phyloP scores from a whole-genome alignment of 2,888 invertebrate species.

The Scaptomyza cyrtandrae region DNA sequence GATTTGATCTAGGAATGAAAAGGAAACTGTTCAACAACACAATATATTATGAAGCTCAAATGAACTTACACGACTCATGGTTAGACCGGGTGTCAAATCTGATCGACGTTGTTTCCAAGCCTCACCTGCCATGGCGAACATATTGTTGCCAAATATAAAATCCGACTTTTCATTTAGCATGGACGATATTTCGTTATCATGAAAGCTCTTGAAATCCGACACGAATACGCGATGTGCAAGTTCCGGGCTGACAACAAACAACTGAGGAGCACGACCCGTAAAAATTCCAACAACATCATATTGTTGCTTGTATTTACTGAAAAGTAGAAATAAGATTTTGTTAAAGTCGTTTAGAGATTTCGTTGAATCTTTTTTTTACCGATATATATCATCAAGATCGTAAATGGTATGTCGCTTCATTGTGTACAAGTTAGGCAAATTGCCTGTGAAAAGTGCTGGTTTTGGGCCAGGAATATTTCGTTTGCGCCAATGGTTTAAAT shows the following conservation, averaged over 20 bases:
- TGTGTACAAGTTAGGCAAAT: conserved; percentile 69
- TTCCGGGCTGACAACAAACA: conserved; percentile 82
- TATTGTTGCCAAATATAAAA: conserved; percentile 85
- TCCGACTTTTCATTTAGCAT: conserved; percentile 84
- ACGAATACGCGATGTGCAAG: conserved; percentile 82
- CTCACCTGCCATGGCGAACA: conserved; percentile 85
- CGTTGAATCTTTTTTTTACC: conserved; percentile 62
- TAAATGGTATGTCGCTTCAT: conserved; percentile 73
- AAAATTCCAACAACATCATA: conserved; percentile 84
- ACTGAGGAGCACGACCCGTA: conserved; percentile 74
- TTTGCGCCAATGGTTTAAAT: conserved; percentile 83
- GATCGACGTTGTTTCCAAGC: conserved; percentile 85
- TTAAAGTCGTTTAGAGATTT: too few species aligned
- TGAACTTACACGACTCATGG: conserved; percentile 84
- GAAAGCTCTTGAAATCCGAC: conserved; percentile 83
- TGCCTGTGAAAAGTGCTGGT: conserved; percentile 82
- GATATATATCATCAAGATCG: conserved; percentile 83
- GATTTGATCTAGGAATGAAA: conserved; percentile 81
- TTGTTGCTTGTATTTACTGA: conserved; percentile 56
- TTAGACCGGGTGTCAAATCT: conserved; percentile 85
- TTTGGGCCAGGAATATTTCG: conserved; percentile 81
- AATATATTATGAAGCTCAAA: not conserved
- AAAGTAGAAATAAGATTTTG: not conserved
- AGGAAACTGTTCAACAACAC: not conserved
- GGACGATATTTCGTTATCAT: conserved; percentile 71